Percentiles rank a stretch among this genome's conserved stretches.
Evolutionary conservation across 1,140 invertebrate species (phyloP).

Genomic region (Aphelenchoides fujianensis): DNA sequence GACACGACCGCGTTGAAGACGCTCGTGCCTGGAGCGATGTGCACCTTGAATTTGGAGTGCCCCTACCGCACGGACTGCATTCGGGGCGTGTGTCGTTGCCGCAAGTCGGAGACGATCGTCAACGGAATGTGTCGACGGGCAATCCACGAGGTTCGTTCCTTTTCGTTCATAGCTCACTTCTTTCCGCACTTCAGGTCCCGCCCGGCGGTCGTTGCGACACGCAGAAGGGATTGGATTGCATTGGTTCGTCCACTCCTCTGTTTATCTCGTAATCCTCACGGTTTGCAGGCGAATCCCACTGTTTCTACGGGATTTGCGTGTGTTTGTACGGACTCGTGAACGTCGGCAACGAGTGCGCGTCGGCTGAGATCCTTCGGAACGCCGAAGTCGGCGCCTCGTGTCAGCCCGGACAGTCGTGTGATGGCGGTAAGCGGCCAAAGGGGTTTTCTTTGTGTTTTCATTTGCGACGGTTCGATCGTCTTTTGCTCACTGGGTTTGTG

Average conservation of each 20-base stretch:
- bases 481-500: too few relatives aligned
- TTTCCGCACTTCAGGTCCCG: constrained; percentile 20
- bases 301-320: constrained; percentile 57
- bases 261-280: background rate
- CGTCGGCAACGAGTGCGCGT: constrained; percentile 47
- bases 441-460: too few relatives aligned
- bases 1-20: constrained; percentile 15
- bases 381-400: constrained; percentile 48
- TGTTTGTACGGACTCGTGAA: constrained; percentile 47
- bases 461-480: too few relatives aligned
- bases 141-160: constrained; percentile 30
- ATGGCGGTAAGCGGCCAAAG: too few relatives aligned
- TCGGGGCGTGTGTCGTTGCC: constrained; percentile 43
- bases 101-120: constrained; percentile 40
- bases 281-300: constrained; percentile 43
- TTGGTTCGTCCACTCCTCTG: constrained; percentile 6
- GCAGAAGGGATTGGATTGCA: constrained; percentile 53
- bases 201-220: constrained; percentile 54
- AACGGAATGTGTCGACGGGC: constrained; percentile 48
- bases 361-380: constrained; percentile 32
- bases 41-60: constrained; percentile 38
- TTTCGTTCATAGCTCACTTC: background rate
- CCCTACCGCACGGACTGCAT: constrained; percentile 47
- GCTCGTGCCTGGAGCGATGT: constrained; percentile 41
- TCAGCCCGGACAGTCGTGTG: constrained; percentile 34